phyloP scores from a whole-genome alignment of 1,140 invertebrate genomes.

The Drosophila burlai region DNA sequence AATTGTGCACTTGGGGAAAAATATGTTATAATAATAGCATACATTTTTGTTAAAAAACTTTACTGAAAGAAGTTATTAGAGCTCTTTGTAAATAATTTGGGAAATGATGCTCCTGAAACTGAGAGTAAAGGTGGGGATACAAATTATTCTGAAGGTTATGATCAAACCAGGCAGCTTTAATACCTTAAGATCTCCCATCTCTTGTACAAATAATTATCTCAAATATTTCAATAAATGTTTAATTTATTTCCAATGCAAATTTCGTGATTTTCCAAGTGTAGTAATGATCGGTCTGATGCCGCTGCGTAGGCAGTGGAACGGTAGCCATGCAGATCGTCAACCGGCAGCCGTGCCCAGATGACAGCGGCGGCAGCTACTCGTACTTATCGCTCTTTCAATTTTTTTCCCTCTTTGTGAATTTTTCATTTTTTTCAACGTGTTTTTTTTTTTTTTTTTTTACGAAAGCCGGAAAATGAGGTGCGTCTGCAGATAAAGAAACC shows the following conservation, averaged over 20 bases:
- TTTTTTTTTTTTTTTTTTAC: constrained; percentile 22
- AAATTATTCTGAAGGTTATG: not conserved
- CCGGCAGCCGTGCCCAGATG: constrained; percentile 45
- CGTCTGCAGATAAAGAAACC: constrained; percentile 70
- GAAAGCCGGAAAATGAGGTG: constrained; percentile 80
- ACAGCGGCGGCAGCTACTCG: constrained; percentile 41
- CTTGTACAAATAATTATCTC: too few relatives aligned
- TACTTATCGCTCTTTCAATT: constrained; percentile 44
- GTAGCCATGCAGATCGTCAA: constrained; percentile 51
- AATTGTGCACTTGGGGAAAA: constrained; percentile 23
- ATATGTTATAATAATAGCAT: not conserved
- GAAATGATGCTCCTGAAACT: too few relatives aligned
- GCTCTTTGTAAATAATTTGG: too few relatives aligned
- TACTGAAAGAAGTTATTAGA: rapidly evolving
- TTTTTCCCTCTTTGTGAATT: constrained; percentile 31
- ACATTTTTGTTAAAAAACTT: too few relatives aligned
- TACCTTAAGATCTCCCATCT: rapidly evolving
- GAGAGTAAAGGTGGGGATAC: not conserved
- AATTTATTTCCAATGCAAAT: not conserved
- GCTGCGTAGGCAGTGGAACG: constrained; percentile 41
- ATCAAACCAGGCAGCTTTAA: not conserved
- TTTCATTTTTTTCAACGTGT: constrained; percentile 39
- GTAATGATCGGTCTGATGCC: constrained; percentile 27
- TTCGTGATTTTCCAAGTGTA: constrained; percentile 14
- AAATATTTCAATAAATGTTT: not conserved